These are phyloP conservation scores for Nylanderia fulva DNA, from an alignment of 1,140 invertebrate genomes.

Conservation along the genomic window DNA sequence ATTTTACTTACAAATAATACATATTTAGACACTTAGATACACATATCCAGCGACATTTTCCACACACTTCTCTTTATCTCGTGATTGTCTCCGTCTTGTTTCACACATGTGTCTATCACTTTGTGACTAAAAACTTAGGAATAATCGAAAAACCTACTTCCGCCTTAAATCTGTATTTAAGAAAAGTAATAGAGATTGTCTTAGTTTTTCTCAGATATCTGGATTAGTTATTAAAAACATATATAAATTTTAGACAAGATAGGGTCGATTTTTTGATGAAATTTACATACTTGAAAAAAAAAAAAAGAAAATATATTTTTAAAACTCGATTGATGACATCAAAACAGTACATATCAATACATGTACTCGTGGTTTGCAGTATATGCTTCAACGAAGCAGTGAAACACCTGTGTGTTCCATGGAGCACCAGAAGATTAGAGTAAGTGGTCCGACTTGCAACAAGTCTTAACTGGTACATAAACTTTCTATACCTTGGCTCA, in stretches of 20 bases:
- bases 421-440: conserved; percentile 95
- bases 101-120: neutral
- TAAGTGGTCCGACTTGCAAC: conserved; percentile 89
- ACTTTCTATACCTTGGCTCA: conserved; percentile 47
- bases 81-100: conserved; percentile 11
- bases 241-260: neutral
- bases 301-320: neutral
- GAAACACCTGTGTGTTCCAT: conserved; percentile 91
- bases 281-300: neutral
- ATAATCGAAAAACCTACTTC: neutral
- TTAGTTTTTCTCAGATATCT: neutral
- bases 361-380: conserved; percentile 90
- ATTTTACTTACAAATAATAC: conserved; percentile 60
- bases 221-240: neutral
- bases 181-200: neutral
- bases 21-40: too few relatives aligned
- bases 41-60: neutral
- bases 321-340: conserved; percentile 16
- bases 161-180: neutral
- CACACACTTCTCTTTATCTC: conserved; percentile 11
- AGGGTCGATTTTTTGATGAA: neutral
- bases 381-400: conserved; percentile 95
- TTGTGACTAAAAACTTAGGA: conserved; percentile 53
- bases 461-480: conserved; percentile 78
- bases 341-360: too few relatives aligned